phyloP scores from a whole-genome alignment of 2,797 vertebrate species.

The Pyrocephalus nanus region DNA sequence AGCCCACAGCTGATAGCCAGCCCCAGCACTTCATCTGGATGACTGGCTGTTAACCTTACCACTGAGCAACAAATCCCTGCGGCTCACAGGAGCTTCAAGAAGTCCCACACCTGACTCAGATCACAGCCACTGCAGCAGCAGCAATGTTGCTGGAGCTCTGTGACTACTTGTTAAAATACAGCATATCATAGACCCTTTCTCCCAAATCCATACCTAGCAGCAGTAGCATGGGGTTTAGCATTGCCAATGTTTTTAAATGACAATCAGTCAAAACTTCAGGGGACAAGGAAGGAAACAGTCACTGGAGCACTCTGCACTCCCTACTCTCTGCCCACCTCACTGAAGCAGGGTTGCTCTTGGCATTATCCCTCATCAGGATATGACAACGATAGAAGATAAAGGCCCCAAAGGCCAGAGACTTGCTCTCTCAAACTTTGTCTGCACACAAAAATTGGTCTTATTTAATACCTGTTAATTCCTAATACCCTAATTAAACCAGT shows the following conservation, averaged over 20 bases:
- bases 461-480: background rate
- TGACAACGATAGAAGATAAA: background rate
- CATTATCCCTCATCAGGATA: background rate
- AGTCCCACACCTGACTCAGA: background rate
- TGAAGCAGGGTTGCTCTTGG: rapidly evolving
- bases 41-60: background rate
- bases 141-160: rapidly evolving
- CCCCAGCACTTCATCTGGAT: background rate
- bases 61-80: background rate
- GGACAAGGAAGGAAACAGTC: background rate
- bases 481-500: background rate
- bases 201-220: background rate
- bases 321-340: background rate
- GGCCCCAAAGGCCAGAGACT: background rate
- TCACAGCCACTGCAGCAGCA: background rate
- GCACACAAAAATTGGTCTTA: background rate
- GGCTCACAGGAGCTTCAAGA: background rate
- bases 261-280: background rate
- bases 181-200: background rate
- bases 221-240: background rate
- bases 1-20: background rate
- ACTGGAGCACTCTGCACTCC: background rate
- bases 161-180: background rate
- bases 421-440: background rate
- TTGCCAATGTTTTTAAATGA: background rate